A percentile compares a stretch with the other conserved stretches of the same genome.
These are phyloP conservation scores for Cherax destructor DNA, from an alignment of 1,140 invertebrate genomes.

Conservation along the genomic window DNA sequence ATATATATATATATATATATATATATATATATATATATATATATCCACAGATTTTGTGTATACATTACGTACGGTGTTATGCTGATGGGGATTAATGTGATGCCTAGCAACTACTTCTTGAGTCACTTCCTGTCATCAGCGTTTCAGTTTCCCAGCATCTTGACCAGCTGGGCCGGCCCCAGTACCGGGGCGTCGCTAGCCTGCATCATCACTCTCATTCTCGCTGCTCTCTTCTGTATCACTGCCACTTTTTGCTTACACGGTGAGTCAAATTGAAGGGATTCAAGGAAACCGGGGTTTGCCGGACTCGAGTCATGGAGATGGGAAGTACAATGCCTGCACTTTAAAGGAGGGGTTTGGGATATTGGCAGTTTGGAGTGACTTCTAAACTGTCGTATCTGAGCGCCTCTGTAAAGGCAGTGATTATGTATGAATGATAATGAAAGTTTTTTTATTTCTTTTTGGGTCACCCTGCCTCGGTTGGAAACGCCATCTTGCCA, in stretches of 20 bases:
- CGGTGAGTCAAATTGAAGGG: not conserved
- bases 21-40: slow-evolving; percentile 1
- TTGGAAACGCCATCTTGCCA: too few relatives aligned
- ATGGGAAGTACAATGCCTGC: too few relatives aligned
- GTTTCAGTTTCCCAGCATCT: slow-evolving; percentile 13
- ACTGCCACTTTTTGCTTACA: slow-evolving; percentile 24
- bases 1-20: slow-evolving; percentile 30
- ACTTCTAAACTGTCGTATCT: too few relatives aligned
- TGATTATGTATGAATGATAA: too few relatives aligned
- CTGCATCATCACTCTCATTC: not conserved
- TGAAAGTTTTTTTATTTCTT: too few relatives aligned
- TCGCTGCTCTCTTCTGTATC: not conserved
- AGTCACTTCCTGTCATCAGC: slow-evolving; percentile 28
- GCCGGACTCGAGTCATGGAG: too few relatives aligned
- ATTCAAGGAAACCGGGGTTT: too few relatives aligned
- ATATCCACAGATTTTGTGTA: slow-evolving; percentile 6
- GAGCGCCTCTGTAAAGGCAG: too few relatives aligned
- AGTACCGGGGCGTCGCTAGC: slow-evolving; percentile 29
- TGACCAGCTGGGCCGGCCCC: not conserved
- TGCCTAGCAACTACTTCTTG: slow-evolving; percentile 46
- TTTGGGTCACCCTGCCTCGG: too few relatives aligned
- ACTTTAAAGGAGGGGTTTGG: too few relatives aligned
- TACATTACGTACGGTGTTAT: slow-evolving; percentile 15
- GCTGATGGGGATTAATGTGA: slow-evolving; percentile 26
- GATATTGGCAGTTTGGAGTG: too few relatives aligned